Conservation (phyloP, 2,888 invertebrate species). For the Cheilosia vulpina region DNA sequence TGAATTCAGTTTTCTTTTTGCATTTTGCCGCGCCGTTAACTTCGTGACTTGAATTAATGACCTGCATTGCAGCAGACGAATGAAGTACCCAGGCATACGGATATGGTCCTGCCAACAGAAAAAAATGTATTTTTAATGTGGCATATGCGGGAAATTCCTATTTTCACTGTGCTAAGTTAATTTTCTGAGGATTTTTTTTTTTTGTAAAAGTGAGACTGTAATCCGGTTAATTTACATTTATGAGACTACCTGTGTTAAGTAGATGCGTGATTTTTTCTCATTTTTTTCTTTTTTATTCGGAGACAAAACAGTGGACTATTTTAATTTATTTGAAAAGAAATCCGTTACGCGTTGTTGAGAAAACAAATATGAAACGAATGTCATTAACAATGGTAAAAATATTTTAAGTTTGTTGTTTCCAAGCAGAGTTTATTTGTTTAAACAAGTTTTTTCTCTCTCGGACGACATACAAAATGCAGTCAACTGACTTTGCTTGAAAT, state of each 20-base stretch:
- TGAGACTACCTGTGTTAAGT: background rate
- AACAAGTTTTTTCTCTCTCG: too few species aligned
- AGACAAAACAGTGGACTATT: too few species aligned
- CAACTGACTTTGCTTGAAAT: too few species aligned
- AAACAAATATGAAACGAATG: too few species aligned
- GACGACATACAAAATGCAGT: too few species aligned
- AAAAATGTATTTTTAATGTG: slow-evolving; percentile 49
- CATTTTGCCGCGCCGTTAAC: slow-evolving; percentile 35
- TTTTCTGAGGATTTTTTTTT: slow-evolving; percentile 6
- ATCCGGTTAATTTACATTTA: background rate
- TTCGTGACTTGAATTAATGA: slow-evolving; percentile 63
- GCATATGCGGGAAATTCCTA: background rate
- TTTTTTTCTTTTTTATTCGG: background rate
- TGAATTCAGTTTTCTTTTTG: slow-evolving; percentile 4
- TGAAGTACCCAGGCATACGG: background rate
- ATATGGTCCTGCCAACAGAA: slow-evolving; percentile 23
- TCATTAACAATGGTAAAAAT: too few species aligned
- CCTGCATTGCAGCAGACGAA: slow-evolving; percentile 58
- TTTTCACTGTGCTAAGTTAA: slow-evolving; percentile 5
- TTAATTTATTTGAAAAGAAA: too few species aligned
- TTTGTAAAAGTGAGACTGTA: background rate
- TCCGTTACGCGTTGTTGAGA: too few species aligned
- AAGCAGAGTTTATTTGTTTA: too few species aligned
- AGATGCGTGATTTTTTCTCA: background rate
- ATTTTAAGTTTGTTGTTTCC: too few species aligned